Conservation (phyloP, 2,113 vertebrate genomes). For the Anas platyrhynchos region DNA sequence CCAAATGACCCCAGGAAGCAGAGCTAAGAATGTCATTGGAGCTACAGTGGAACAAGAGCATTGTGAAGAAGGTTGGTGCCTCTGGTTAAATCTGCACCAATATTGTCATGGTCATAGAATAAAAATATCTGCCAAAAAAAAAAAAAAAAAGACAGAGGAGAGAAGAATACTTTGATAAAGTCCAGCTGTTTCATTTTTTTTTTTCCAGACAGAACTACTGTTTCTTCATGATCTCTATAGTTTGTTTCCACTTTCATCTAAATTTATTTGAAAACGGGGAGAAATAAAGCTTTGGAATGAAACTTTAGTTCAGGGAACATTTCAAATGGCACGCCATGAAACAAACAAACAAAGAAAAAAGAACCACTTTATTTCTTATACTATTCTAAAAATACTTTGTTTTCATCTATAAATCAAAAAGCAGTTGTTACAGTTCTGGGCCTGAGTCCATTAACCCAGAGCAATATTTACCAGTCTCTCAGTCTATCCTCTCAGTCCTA, state of each 20-base stretch:
- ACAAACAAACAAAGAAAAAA: background rate
- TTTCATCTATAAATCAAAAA: background rate
- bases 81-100: background rate
- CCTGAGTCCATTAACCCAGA: background rate
- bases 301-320: background rate
- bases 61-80: background rate
- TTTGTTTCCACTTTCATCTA: background rate
- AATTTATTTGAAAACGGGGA: background rate
- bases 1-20: background rate
- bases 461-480: background rate
- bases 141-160: background rate
- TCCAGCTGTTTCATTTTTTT: background rate
- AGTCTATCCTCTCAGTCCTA: background rate
- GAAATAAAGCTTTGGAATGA: background rate
- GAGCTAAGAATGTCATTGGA: background rate
- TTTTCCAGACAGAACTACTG: background rate
- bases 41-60: background rate
- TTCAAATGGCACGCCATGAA: background rate
- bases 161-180: rapidly evolving
- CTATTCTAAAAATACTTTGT: background rate
- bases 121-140: background rate
- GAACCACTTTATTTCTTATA: background rate
- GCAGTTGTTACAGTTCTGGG: background rate
- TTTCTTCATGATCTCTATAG: background rate
- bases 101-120: background rate